Percentiles rank a stretch among this genome's conserved stretches.
Evolutionary conservation across 2,888 invertebrate genomes (phyloP).

Genomic region (Acleris holmiana): DNA sequence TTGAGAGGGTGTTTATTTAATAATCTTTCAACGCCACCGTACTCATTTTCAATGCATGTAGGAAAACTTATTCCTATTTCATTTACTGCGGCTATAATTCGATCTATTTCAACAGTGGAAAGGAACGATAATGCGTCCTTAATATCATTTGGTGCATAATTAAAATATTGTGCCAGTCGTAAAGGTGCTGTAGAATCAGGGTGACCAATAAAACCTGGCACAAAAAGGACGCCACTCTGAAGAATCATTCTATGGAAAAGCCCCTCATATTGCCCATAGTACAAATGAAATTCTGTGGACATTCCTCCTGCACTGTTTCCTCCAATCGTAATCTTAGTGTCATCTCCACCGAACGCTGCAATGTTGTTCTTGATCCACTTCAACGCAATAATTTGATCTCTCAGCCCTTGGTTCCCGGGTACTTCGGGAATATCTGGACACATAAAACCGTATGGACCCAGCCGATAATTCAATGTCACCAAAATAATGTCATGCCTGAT

Average conservation of each 20-base stretch:
- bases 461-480: slow-evolving; percentile 41
- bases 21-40: slow-evolving; percentile 12
- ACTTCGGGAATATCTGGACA: slow-evolving; percentile 28
- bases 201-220: not conserved
- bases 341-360: slow-evolving; percentile 36
- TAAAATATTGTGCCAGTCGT: slow-evolving; percentile 15
- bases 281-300: slow-evolving; percentile 16
- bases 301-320: slow-evolving; percentile 37
- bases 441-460: slow-evolving; percentile 37
- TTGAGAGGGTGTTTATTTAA: slow-evolving; percentile 20
- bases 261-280: slow-evolving; percentile 2
- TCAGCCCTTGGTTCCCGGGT: slow-evolving; percentile 38
- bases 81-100: slow-evolving; percentile 12
- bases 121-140: slow-evolving; percentile 16
- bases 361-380: slow-evolving; percentile 38
- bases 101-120: not conserved
- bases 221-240: slow-evolving; percentile 20
- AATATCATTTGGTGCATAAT: slow-evolving; percentile 1
- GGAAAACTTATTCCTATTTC: slow-evolving; percentile 5
- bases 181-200: slow-evolving; percentile 9
- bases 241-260: slow-evolving; percentile 27
- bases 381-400: slow-evolving; percentile 37
- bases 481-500: slow-evolving; percentile 57
- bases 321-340: slow-evolving; percentile 25
- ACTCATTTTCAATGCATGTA: slow-evolving; percentile 31